Percentiles rank a stretch among this genome's conserved stretches.
phyloP scores from a whole-genome alignment of 2,888 invertebrate genomes.

The Drosophila suboccidentalis region DNA sequence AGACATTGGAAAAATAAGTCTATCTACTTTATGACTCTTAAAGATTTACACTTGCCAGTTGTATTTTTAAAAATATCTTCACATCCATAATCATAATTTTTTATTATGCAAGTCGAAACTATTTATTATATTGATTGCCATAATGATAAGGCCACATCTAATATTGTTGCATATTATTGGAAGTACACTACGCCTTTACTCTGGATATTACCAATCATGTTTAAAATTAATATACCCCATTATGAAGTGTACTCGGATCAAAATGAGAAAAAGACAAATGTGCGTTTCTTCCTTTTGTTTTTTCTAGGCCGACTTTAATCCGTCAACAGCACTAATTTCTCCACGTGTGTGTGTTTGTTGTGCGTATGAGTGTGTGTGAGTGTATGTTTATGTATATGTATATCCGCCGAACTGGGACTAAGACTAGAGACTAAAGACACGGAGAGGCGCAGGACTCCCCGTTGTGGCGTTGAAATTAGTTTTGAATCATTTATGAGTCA shows the following conservation, averaged over 20 bases:
- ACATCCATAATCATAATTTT: background rate
- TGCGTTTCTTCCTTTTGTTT: conserved; percentile 29
- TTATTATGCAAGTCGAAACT: background rate
- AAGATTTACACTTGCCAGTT: too few relatives aligned
- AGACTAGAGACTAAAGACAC: conserved; percentile 25
- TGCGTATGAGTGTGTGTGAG: conserved; percentile 25
- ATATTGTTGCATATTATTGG: too few relatives aligned
- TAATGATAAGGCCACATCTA: too few relatives aligned
- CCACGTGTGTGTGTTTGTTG: conserved; percentile 59
- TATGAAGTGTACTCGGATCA: background rate
- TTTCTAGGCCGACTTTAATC: conserved; percentile 58
- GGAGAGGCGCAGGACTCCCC: conserved; percentile 55
- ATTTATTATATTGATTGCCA: background rate
- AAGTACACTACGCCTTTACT: background rate
- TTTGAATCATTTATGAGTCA: conserved; percentile 82
- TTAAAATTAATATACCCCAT: conserved; percentile 5
- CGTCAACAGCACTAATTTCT: conserved; percentile 66
- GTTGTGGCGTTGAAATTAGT: conserved; percentile 75
- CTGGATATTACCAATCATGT: background rate
- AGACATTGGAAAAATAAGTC: too few relatives aligned
- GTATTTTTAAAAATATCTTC: too few relatives aligned
- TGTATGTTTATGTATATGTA: conserved; percentile 24
- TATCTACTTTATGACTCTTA: too few relatives aligned
- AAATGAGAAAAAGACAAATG: conserved; percentile 35
- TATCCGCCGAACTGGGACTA: conserved; percentile 40